A percentile compares a stretch with the other conserved stretches of the same genome.
Evolutionary conservation across 2,797 vertebrate genomes (phyloP).

Genomic region (Enteromius fasciolatus): DNA sequence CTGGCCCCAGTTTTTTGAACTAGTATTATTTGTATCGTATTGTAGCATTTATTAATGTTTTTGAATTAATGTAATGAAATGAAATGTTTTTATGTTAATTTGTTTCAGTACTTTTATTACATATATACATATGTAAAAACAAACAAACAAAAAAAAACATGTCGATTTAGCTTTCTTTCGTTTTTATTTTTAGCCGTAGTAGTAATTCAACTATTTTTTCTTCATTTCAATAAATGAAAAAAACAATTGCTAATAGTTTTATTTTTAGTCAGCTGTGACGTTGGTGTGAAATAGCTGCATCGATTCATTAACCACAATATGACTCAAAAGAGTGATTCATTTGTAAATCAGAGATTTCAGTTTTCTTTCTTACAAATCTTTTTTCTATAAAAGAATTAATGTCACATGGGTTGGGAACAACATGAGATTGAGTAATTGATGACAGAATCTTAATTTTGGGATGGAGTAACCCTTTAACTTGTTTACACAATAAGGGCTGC

Average conservation of each 20-base stretch:
- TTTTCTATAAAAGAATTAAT: not conserved
- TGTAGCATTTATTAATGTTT: not conserved
- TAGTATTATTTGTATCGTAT: not conserved
- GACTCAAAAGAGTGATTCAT: not conserved
- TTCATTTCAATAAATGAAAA: not conserved
- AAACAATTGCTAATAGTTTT: not conserved
- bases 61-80: no score
- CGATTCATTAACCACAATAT: not conserved
- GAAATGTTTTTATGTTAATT: not conserved
- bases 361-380: not conserved
- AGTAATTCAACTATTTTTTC: not conserved
- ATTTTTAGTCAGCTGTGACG: not conserved
- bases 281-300: not conserved
- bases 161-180: not conserved
- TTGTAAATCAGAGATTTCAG: not conserved
- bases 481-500: constrained; percentile 39
- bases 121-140: not conserved
- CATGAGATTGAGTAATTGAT: not conserved
- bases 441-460: not conserved
- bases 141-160: no score
- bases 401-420: not conserved
- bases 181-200: not conserved
- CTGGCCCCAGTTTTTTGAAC: not conserved
- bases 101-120: not conserved
- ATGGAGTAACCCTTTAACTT: not conserved